Percentiles rank a stretch among this genome's conserved stretches.
phyloP scores from a whole-genome alignment of 1,140 invertebrate species.

The Drosophila lacteicornis region DNA sequence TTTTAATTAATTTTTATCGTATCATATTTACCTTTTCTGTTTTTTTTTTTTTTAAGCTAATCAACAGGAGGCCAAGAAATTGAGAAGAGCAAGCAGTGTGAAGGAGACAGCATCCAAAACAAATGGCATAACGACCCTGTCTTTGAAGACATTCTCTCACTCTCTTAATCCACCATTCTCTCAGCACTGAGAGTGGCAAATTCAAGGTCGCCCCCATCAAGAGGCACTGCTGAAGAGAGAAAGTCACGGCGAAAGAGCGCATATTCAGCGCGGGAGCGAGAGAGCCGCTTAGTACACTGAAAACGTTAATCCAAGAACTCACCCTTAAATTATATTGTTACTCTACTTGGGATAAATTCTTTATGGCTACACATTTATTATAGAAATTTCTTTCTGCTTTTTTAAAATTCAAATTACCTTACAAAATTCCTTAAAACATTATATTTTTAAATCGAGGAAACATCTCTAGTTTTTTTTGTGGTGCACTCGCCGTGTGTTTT shows the following conservation, averaged over 20 bases:
- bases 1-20: constrained; percentile 48
- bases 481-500: constrained; percentile 10
- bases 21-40: background rate
- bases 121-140: constrained; percentile 48
- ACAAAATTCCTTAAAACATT: background rate
- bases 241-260: constrained; percentile 16
- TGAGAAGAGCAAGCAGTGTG: background rate
- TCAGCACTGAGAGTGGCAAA: background rate
- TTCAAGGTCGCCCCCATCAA: constrained; percentile 60
- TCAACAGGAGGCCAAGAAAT: constrained; percentile 61
- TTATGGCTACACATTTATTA: background rate
- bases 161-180: background rate
- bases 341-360: no score
- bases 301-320: background rate
- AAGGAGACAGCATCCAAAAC: constrained; percentile 54
- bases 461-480: background rate
- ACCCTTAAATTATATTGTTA: background rate
- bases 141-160: constrained; percentile 5
- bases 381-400: background rate
- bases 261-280: constrained; percentile 58
- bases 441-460: background rate
- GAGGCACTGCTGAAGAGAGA: constrained; percentile 50
- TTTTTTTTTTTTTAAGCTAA: constrained; percentile 33
- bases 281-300: constrained; percentile 10
- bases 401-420: background rate